Conservation (phyloP, 2,888 invertebrate genomes). For the Andrena chrysosceles region DNA sequence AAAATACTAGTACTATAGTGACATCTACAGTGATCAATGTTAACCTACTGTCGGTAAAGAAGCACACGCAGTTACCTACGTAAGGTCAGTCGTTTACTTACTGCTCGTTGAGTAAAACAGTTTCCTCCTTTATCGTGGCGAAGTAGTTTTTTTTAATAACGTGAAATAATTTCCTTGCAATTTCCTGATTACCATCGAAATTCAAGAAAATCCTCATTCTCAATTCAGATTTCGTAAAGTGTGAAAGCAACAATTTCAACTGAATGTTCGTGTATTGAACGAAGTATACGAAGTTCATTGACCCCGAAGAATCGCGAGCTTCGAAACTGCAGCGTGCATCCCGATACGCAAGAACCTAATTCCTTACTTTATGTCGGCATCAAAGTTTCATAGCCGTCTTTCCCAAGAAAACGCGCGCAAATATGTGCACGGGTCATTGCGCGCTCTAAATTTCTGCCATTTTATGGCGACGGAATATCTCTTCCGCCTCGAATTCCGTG, state of each 20-base stretch:
- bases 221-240: background rate
- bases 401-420: background rate
- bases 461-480: background rate
- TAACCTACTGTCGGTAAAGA: background rate
- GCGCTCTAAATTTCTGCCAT: background rate
- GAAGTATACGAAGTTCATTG: background rate
- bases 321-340: background rate
- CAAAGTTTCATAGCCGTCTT: background rate
- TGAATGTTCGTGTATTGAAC: background rate
- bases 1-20: background rate
- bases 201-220: background rate
- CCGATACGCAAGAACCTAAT: constrained; percentile 10
- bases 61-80: background rate
- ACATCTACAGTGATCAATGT: background rate
- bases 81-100: too few relatives aligned
- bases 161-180: too few relatives aligned
- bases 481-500: constrained; percentile 15
- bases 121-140: too few relatives aligned
- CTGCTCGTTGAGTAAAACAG: background rate
- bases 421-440: background rate
- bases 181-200: too few relatives aligned
- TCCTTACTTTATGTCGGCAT: constrained; percentile 14
- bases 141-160: too few relatives aligned
- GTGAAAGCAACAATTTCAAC: background rate
- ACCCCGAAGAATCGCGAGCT: background rate